phyloP scores from a whole-genome alignment of 2,888 invertebrate species.

The Caenorhabditis becei region DNA sequence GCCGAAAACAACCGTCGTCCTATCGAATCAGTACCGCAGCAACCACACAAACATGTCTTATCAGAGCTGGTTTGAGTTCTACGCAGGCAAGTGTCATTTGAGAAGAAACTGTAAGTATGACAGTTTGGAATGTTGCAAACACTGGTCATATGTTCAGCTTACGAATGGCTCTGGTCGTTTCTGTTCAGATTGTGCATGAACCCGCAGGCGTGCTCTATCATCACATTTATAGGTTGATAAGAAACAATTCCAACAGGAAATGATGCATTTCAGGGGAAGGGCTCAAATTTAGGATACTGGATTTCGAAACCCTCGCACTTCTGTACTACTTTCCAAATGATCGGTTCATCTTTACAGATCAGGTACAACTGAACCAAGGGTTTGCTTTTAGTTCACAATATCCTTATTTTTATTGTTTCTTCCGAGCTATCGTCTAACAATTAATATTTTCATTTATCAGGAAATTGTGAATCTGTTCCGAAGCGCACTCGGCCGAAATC shows the following conservation, averaged over 20 bases:
- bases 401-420: no score
- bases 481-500: slow-evolving; percentile 45
- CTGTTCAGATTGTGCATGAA: slow-evolving; percentile 55
- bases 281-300: slow-evolving; percentile 40
- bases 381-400: no score
- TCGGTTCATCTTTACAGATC: slow-evolving; percentile 39
- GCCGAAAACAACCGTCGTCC: slow-evolving; percentile 29
- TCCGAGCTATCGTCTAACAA: no score
- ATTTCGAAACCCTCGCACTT: slow-evolving; percentile 40
- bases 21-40: slow-evolving; percentile 27
- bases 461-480: slow-evolving; percentile 44
- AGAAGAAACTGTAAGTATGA: slow-evolving; percentile 50
- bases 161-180: slow-evolving; percentile 59
- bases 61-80: slow-evolving; percentile 46
- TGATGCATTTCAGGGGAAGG: slow-evolving; percentile 37
- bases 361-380: no score
- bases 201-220: slow-evolving; percentile 49
- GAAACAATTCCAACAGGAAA: neutral
- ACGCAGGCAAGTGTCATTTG: slow-evolving; percentile 38
- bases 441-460: slow-evolving; percentile 10
- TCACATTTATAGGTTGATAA: slow-evolving; percentile 54
- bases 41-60: slow-evolving; percentile 29
- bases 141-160: slow-evolving; percentile 43
- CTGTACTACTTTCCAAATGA: slow-evolving; percentile 59
- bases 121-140: neutral